Evolutionary conservation across 1,140 invertebrate genomes (phyloP).

Genomic region (Bombus breviceps): DNA sequence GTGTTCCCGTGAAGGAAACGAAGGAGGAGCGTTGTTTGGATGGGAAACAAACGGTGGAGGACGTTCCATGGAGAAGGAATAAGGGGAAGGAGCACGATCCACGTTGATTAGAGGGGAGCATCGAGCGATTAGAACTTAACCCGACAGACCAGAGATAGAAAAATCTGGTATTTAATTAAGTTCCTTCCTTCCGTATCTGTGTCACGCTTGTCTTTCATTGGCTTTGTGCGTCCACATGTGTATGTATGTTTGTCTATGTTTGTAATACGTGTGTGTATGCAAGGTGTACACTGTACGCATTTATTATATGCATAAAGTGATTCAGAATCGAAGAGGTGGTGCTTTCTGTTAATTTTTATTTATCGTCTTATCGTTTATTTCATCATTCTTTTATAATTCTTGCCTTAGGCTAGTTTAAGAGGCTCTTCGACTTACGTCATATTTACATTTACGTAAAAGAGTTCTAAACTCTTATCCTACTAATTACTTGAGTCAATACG

Average conservation of each 20-base stretch:
- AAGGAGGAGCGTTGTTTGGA: constrained; percentile 13
- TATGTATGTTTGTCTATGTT: background rate
- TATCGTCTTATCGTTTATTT: no score
- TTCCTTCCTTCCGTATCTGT: constrained; percentile 4
- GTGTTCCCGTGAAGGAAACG: constrained; percentile 23
- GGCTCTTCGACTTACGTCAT: no score
- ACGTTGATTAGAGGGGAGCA: constrained; percentile 47
- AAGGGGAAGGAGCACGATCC: background rate
- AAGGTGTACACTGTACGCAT: background rate
- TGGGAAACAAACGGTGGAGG: background rate
- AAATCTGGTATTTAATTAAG: constrained; percentile 55
- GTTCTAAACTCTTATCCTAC: no score
- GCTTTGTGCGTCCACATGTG: no score
- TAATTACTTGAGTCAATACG: no score
- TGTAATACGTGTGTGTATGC: background rate
- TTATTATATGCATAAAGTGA: background rate
- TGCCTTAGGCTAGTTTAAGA: no score
- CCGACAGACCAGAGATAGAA: constrained; percentile 17
- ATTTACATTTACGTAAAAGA: no score
- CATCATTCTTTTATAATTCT: no score
- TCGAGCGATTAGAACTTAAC: constrained; percentile 43
- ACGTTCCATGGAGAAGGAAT: background rate
- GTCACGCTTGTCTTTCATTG: background rate
- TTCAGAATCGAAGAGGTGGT: background rate
- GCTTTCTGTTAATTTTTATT: no score